These are phyloP conservation scores for Biston stratarius DNA, from an alignment of 2,888 invertebrate species.

Conservation along the genomic window DNA sequence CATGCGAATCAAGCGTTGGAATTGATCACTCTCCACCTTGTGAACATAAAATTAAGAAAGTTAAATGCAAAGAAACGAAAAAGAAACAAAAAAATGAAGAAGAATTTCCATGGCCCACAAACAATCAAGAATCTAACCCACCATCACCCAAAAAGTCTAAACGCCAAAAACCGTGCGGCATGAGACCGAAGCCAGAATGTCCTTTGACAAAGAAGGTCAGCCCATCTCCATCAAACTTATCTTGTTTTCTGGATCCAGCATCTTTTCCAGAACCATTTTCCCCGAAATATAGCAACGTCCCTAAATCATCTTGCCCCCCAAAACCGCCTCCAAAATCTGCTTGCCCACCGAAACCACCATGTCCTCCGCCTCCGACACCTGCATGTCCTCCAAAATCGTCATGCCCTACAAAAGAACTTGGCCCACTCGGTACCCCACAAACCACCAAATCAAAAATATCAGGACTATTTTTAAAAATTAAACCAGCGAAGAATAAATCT, in stretches of 20 bases:
- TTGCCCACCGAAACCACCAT: conserved; percentile 5
- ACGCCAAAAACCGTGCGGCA: conserved; percentile 9
- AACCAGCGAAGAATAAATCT: conserved; percentile 48
- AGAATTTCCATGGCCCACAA: conserved; percentile 24
- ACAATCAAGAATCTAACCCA: conserved; percentile 23
- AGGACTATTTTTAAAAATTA: conserved; percentile 59
- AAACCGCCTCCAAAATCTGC: not conserved
- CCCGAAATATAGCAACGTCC: too few relatives aligned
- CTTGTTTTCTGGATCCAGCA: not conserved
- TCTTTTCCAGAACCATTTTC: conserved; percentile 1
- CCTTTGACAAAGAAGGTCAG: not conserved
- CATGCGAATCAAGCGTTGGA: not conserved
- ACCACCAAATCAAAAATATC: conserved; percentile 40
- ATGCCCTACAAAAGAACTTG: not conserved
- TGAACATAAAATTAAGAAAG: not conserved
- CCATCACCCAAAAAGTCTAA: conserved; percentile 12
- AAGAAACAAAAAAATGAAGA: not conserved
- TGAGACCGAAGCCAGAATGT: conserved; percentile 5
- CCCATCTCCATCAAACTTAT: conserved; percentile 3
- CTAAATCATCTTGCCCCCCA: not conserved
- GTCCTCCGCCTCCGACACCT: not conserved
- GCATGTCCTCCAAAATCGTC: not conserved
- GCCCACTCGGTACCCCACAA: not conserved
- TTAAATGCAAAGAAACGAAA: not conserved
- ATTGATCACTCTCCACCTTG: not conserved